Conservation (phyloP, 2,888 invertebrate species). For the Drosophila mimetica region DNA sequence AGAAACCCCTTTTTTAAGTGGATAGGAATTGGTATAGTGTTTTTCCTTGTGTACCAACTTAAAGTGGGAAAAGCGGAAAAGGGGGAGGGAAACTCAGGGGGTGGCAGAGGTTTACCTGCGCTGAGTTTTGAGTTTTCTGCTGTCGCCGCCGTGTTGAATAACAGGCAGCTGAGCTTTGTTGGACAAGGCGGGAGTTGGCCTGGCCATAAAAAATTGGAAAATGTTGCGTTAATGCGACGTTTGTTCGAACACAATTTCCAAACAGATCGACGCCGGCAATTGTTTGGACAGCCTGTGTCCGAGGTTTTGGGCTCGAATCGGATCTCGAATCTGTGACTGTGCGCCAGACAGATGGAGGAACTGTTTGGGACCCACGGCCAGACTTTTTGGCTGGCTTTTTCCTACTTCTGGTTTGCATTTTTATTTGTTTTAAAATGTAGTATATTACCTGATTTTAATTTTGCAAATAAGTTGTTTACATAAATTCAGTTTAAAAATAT, state of each 20-base stretch:
- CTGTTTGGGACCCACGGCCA: slow-evolving; percentile 5
- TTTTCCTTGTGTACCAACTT: neutral
- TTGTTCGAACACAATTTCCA: slow-evolving; percentile 77
- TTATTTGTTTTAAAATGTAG: neutral
- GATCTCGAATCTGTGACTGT: slow-evolving; percentile 1
- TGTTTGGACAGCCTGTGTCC: slow-evolving; percentile 68
- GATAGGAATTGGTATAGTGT: neutral
- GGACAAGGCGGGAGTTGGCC: slow-evolving; percentile 47
- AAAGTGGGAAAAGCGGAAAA: slow-evolving; percentile 30
- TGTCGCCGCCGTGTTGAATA: slow-evolving; percentile 71
- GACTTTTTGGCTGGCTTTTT: slow-evolving; percentile 1
- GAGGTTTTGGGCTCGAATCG: slow-evolving; percentile 25
- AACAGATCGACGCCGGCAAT: slow-evolving; percentile 76
- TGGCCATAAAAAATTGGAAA: slow-evolving; percentile 69
- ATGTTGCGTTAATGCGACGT: slow-evolving; percentile 79
- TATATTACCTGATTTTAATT: too few relatives aligned
- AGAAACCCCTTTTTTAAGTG: too few relatives aligned
- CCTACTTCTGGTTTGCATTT: neutral
- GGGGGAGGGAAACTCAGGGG: slow-evolving; percentile 8
- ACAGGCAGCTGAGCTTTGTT: slow-evolving; percentile 69
- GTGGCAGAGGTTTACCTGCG: slow-evolving; percentile 22
- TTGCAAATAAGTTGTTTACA: too few relatives aligned
- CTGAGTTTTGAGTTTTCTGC: slow-evolving; percentile 30
- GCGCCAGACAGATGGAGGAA: slow-evolving; percentile 8
- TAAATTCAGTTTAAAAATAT: too few relatives aligned